Evolutionary conservation across 2,797 vertebrate genomes (phyloP), one percentile per base, ranked within the genome.

Genomic region (Trachurus trachurus): DNA sequence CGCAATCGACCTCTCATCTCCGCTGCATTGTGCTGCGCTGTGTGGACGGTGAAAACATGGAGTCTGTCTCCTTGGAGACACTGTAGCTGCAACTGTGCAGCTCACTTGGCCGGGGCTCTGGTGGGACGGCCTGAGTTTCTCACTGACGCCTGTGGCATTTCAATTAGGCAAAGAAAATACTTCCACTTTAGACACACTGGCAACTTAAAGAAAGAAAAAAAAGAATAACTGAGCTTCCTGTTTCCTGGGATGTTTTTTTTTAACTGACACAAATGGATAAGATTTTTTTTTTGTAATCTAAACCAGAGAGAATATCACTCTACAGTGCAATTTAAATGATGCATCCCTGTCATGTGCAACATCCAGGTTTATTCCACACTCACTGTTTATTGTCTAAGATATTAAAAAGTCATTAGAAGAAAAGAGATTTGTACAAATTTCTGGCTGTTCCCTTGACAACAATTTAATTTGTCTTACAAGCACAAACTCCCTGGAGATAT

Each of bases 1-100:
- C 22, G n/a, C 72, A 85, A 83, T 22, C 56, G 15, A 45, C 69
- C 66, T 69, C 50, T 39, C 26, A 17, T 83, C 82, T 61, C 76
- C 2, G 60, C 71, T 87, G 81, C 83, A 87, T 92, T 90, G 87
- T 92, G 76, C 85, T 78, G 85, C 71, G 74, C 52, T 74, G 82
- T 80, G 74, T 75, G 75, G 75, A 74, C 44, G 61, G 63, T 60
- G 39, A 44, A 81, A 87, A 78, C 76, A 77, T 19, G 52, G 66
- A 66, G 72, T 40, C 70, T 45, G 62, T 93, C 90, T 89, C 92
- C 92, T 82, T 91, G 92, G 93, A 89, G 73, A 94, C 87, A 16
- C 81, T 71, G 67, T 72, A 59, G 77, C 83, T 80, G 76, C 76
- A 82, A 80, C 74, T 66, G 73, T 86, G 89, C 82, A 88, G 84